phyloP scores from a whole-genome alignment of 2,888 invertebrate genomes.

The Hermaeophaga mercurialis region DNA sequence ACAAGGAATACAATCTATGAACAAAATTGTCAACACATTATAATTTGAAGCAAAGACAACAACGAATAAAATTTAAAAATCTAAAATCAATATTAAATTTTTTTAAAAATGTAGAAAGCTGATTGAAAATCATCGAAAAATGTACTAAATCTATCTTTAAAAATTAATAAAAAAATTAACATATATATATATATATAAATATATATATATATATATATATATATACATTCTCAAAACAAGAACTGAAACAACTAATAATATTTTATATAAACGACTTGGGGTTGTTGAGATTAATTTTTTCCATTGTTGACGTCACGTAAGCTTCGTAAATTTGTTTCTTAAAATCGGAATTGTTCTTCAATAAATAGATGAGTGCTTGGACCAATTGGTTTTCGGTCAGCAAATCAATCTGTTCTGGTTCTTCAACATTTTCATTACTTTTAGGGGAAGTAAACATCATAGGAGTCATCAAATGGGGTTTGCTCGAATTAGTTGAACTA shows the following conservation, averaged over 20 bases:
- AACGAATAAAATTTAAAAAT: too few species aligned
- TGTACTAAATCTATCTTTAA: too few species aligned
- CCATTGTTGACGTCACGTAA: constrained; percentile 84
- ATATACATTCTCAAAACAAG: neutral
- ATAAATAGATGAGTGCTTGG: constrained; percentile 85
- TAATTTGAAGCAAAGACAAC: too few species aligned
- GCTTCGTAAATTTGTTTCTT: constrained; percentile 89
- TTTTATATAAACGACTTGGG: constrained; percentile 28
- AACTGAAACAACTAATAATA: neutral
- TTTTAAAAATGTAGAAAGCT: too few species aligned
- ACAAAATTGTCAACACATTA: too few species aligned
- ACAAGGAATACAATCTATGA: too few species aligned
- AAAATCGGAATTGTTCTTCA: constrained; percentile 87
- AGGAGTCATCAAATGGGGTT: constrained; percentile 83
- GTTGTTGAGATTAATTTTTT: constrained; percentile 52
- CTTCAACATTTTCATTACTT: constrained; percentile 30
- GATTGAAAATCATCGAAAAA: too few species aligned
- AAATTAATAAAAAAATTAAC: too few species aligned
- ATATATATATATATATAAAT: too few species aligned
- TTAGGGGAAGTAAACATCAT: constrained; percentile 78
- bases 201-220: too few species aligned
- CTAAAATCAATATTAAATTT: too few species aligned
- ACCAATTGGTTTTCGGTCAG: constrained; percentile 86
- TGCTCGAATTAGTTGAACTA: constrained; percentile 63
- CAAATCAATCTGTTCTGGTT: constrained; percentile 62